Conservation (phyloP, 2,797 vertebrate species). For the Pyrrhura leucotis region DNA sequence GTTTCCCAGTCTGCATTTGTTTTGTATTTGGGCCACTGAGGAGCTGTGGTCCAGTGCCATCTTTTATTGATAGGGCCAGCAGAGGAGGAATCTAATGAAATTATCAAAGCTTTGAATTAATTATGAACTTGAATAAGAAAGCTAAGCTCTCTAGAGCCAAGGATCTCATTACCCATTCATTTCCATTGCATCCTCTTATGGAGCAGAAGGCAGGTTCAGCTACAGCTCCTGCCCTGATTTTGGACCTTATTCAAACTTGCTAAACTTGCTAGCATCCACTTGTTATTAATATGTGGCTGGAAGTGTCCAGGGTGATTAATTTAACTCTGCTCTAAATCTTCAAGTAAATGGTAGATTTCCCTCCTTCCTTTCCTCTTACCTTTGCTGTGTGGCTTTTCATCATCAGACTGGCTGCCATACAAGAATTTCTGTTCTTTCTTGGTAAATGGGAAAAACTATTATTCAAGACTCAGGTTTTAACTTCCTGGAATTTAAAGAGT, state of each 20-base stretch:
- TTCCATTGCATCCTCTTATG: conserved; percentile 89
- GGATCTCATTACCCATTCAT: conserved; percentile 94
- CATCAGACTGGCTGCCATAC: conserved; percentile 74
- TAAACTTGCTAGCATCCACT: conserved; percentile 53
- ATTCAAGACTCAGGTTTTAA: conserved; percentile 57
- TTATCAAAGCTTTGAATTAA: conserved; percentile 99
- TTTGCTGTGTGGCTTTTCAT: conserved; percentile 32
- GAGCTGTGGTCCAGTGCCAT: conserved; percentile 88
- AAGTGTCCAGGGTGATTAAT: conserved; percentile 76
- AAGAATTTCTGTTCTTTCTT: conserved; percentile 74
- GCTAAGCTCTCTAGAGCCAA: conserved; percentile 91
- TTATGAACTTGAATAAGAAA: conserved; percentile 98
- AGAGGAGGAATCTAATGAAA: conserved; percentile 94
- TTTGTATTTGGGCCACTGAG: conserved; percentile 73
- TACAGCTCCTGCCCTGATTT: conserved; percentile 81
- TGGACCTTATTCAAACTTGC: conserved; percentile 89
- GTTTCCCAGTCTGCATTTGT: conserved; percentile 63
- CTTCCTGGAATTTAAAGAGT: conserved; percentile 58
- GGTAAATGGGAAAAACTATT: conserved; percentile 51
- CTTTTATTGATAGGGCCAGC: conserved; percentile 95
- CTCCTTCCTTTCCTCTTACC: not conserved
- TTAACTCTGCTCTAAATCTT: conserved; percentile 50
- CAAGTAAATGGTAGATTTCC: conserved; percentile 33
- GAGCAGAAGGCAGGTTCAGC: conserved; percentile 85
- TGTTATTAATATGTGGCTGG: conserved; percentile 46